Base-by-base conservation (phyloP, 2,888 invertebrate species). In the Conchocele bisecta region DNA sequence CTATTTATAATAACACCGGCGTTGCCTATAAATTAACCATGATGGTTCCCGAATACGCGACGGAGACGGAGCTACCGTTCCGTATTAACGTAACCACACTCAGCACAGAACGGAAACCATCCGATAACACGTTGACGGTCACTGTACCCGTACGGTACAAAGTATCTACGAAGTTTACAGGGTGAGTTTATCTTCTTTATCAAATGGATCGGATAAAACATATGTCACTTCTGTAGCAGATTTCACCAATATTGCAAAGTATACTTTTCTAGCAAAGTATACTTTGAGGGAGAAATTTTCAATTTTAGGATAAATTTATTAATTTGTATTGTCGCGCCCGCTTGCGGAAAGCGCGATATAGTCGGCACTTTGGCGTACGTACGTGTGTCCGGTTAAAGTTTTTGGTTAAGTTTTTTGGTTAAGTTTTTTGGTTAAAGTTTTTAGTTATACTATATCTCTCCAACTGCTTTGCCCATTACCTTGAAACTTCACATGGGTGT, bases 31-130 rank as follows among this genome's bases (percentile, higher is more conserved):
- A 71, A 39, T 54, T 82, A 4, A 48, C 39, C 9, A 46, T 73
- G n/a, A 33, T 60, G 60, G 58, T 75, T 59, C 63, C 79, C 53
- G 46, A 78, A 53, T 65, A 75, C 31, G 33, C 72, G 56, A 39
- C 65, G 48, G 53, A 75, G 42, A 37, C 59, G 22, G n/a, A n/a
- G 2, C 48, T 84, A 24, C 60, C 67, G 24, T 70, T 85, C 39
- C 58, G 56, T 15, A 44, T 83, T n/a, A 78, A 75, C 37, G 81
- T 75, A 11, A 79, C 68, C 11, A 77, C 85, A n/a, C 78, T 79
- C 0, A 82, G 83, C 51, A 56, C 66, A 0, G 81, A 81, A 41
- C 28, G 28, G 0, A 24, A 46, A 5, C 70, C 65, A 1, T 20
- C 22, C 3, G 77, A 83, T 56, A 83, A 82, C 33, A 57, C 53